Evolutionary conservation across 2,113 vertebrate species (phyloP).

Genomic region (Odontesthes bonariensis): DNA sequence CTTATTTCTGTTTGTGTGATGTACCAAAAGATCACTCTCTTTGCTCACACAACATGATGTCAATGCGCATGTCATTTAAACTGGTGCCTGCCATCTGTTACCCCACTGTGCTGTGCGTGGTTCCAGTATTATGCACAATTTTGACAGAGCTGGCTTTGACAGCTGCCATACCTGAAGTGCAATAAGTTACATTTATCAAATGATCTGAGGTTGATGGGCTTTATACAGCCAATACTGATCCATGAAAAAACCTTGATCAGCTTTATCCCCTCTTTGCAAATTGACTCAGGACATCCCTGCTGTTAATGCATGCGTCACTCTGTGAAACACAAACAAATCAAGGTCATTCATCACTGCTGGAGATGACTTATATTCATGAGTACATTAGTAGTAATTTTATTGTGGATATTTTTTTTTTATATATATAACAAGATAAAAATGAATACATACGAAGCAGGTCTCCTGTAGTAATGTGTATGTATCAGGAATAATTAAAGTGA

Average conservation of each 20-base stretch:
- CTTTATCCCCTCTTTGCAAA: background rate
- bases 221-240: background rate
- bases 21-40: background rate
- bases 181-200: constrained; percentile 10
- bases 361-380: constrained; percentile 23
- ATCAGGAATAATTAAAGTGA: constrained; percentile 16
- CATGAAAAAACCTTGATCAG: constrained; percentile 1
- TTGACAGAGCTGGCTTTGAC: background rate
- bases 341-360: constrained; percentile 51
- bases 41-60: background rate
- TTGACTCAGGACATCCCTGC: constrained; percentile 48
- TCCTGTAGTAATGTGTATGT: constrained; percentile 45
- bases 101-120: background rate
- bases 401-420: background rate
- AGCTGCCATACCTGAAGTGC: background rate
- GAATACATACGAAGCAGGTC: constrained; percentile 34
- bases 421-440: background rate
- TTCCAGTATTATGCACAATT: background rate
- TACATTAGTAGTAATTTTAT: background rate
- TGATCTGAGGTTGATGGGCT: background rate
- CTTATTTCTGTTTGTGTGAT: background rate
- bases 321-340: constrained; percentile 28
- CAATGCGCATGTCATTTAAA: background rate
- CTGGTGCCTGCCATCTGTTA: background rate
- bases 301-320: constrained; percentile 45